phyloP scores from a whole-genome alignment of 1,140 invertebrate species.

The Apis cerana region DNA sequence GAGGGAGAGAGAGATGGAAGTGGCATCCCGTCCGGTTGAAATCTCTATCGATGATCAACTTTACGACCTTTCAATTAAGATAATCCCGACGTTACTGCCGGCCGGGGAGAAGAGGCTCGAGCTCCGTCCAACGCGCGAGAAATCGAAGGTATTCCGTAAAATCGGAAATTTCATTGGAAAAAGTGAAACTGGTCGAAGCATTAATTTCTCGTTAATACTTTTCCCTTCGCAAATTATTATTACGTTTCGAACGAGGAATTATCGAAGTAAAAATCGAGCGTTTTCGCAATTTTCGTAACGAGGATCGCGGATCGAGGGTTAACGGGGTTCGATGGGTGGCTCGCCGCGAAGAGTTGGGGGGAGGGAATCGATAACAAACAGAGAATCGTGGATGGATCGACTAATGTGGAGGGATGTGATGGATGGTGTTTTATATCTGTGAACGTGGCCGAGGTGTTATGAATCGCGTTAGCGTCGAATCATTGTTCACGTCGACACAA shows the following conservation, averaged over 20 bases:
- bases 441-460: slow-evolving; percentile 59
- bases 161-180: background rate
- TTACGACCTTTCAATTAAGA: slow-evolving; percentile 38
- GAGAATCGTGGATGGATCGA: slow-evolving; percentile 64
- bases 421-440: slow-evolving; percentile 69
- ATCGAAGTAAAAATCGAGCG: too few species aligned
- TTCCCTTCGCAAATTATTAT: too few species aligned
- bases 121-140: too few species aligned
- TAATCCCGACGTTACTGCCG: slow-evolving; percentile 22
- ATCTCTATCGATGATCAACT: slow-evolving; percentile 29
- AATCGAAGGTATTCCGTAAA: too few species aligned
- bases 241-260: too few species aligned
- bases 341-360: background rate
- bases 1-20: background rate
- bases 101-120: background rate
- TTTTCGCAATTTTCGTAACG: too few species aligned
- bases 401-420: slow-evolving; percentile 68
- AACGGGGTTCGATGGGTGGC: too few species aligned
- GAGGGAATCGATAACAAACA: slow-evolving; percentile 66
- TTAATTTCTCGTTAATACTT: too few species aligned
- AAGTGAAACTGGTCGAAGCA: too few species aligned
- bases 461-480: slow-evolving; percentile 72
- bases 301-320: too few species aligned
- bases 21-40: background rate
- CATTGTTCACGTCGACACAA: slow-evolving; percentile 70